Evolutionary conservation across 2,113 vertebrate species (phyloP), one percentile per base, ranked within the genome.

Genomic region (Uria lomvia): DNA sequence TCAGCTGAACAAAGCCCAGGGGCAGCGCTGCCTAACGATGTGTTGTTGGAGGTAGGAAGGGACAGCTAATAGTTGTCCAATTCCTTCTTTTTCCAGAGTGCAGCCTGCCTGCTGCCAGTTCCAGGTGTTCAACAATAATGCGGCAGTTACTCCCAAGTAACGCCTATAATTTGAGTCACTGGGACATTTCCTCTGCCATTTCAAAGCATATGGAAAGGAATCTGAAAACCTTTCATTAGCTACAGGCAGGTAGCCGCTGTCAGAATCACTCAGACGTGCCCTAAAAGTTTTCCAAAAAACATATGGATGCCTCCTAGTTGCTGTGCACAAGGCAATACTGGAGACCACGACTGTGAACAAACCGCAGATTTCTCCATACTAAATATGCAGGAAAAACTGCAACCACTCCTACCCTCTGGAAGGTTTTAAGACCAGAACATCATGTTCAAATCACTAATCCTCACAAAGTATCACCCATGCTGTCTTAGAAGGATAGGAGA

Each of bases 181-280:
- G 89, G 94, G 94, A 96, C 95, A 97, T 95, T 97, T 97, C 95
- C 96, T 94, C 87, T 91, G 91, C 91, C 87, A 43, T 96, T 97
- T 96, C 93, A 95, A 94, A 97, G 94, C 77, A 16, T 2, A 83
- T 50, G 89, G 92, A 86, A 90, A 95, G 84, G 94, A 96, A 97
- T 87, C 84, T 88, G 84, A 85, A 95, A 96, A 95, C 86, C 84
- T 88, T 91, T 94, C 92, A 94, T 96, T 50, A 97, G 93, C 84
- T 89, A 92, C 91, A 86, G 93, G 71, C 94, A 77, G 92, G 86
- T 70, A 11, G 85, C 47, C 0, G 3, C 85, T 94, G 70, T 85
- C 87, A 94, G 84, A 90, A 88, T 42, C 89, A 32, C 77, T 91
- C 91, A 84, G 43, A 93, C 9, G 3, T 53, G 76, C 76, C 83